phyloP scores from a whole-genome alignment of 2,888 invertebrate species.

The Lasioglossum pauxillum region DNA sequence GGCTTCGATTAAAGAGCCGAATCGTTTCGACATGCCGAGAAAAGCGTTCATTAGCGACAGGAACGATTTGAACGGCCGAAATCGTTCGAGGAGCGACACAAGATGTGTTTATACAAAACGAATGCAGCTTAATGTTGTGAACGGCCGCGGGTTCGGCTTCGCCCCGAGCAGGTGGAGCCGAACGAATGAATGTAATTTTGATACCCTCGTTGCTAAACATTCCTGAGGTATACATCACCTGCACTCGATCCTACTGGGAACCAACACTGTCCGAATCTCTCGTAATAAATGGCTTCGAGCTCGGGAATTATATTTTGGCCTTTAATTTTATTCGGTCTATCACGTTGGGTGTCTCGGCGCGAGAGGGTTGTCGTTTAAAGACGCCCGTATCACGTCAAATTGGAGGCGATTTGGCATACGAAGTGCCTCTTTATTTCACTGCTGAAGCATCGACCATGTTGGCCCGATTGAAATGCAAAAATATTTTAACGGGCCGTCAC shows the following conservation, averaged over 20 bases:
- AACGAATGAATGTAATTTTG: constrained; percentile 58
- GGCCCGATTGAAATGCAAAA: background rate
- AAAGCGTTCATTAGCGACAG: constrained; percentile 37
- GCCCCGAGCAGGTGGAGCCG: constrained; percentile 42
- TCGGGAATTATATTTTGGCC: constrained; percentile 39
- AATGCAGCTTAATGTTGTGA: constrained; percentile 28
- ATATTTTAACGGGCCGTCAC: background rate
- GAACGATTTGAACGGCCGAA: background rate
- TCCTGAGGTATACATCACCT: constrained; percentile 52
- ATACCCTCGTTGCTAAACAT: constrained; percentile 64
- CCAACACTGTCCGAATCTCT: constrained; percentile 42
- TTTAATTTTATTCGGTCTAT: constrained; percentile 42
- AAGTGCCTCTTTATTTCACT: background rate
- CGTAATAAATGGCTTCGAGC: constrained; percentile 49
- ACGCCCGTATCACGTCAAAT: constrained; percentile 35
- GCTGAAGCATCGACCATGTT: background rate
- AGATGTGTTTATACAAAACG: constrained; percentile 1
- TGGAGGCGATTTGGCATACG: constrained; percentile 18
- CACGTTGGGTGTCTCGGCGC: constrained; percentile 37
- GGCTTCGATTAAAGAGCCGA: constrained; percentile 12
- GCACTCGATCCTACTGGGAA: constrained; percentile 40
- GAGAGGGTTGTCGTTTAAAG: constrained; percentile 42
- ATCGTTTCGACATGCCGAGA: background rate
- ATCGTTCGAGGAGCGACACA: background rate
- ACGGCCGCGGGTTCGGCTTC: constrained; percentile 33